Evolutionary conservation across 1,140 invertebrate species (phyloP).

Genomic region (Drosophila insularis): DNA sequence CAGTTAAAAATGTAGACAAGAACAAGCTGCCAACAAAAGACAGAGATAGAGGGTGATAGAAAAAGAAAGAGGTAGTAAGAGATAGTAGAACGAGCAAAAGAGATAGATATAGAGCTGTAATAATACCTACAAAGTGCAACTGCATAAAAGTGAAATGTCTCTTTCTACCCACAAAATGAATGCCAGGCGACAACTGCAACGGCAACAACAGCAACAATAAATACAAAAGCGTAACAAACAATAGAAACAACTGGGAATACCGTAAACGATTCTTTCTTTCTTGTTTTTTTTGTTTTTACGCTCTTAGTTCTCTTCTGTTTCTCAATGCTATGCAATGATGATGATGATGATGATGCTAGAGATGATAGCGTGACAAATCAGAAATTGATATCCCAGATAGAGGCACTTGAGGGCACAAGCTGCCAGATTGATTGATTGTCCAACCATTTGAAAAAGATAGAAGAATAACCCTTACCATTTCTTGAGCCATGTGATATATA

Average conservation of each 20-base stretch:
- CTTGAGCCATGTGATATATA: too few relatives aligned
- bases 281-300: conserved; percentile 29
- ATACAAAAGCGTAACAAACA: conserved; percentile 47
- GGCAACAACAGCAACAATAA: conserved; percentile 34
- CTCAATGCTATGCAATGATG: not conserved
- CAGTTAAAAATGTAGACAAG: conserved; percentile 77
- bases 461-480: too few relatives aligned
- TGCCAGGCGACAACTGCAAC: conserved; percentile 60
- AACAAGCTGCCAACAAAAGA: conserved; percentile 56
- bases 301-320: conserved; percentile 15
- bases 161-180: conserved; percentile 47
- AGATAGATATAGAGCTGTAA: conserved; percentile 46
- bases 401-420: not conserved
- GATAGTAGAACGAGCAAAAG: not conserved
- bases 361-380: conserved; percentile 24
- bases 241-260: conserved; percentile 64
- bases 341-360: conserved; percentile 10
- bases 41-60: not conserved
- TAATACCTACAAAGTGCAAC: conserved; percentile 79
- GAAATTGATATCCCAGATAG: conserved; percentile 15
- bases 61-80: not conserved
- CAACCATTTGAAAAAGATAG: too few relatives aligned
- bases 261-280: conserved; percentile 7
- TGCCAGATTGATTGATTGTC: not conserved
- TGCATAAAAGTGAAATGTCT: conserved; percentile 81